Base-by-base conservation (phyloP, 2,113 vertebrate genomes). In the western clawed frog (Xenopus tropicalis) region DNA sequence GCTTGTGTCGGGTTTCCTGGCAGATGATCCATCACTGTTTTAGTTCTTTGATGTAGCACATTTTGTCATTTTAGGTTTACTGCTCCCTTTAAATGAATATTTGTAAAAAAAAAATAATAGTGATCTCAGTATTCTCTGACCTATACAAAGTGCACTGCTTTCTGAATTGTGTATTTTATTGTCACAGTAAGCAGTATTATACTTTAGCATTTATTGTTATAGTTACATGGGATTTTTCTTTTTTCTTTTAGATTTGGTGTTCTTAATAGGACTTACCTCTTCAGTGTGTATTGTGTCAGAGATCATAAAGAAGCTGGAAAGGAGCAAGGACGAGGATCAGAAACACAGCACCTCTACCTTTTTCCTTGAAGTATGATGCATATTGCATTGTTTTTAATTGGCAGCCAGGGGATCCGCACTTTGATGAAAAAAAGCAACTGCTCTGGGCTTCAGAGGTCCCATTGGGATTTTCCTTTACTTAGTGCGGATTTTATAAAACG, bases 351-450 rank as follows among this genome's bases (percentile, higher is more conserved):
- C 82, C 78, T 80, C 86, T 0, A 82, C 88, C 62, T 88, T 83
- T 77, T 99, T 96, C 85, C 93, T 97, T 43, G 93, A 97, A 79
- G 97, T 99, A 96, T 98, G 95, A 99, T 93, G 89, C 90, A 89
- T 85, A 87, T 89, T 91, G 91, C 86, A 88, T 92, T 88, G 81
- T 79, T 86, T 62, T 80, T 79, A 86, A 86, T 87, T 86, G 82
- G 80, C 83, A 79, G 83, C 83, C 82, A 85, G 82, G 82, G 79
- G 78, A 80, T 85, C 88, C 83, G 84, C 82, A 83, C 84, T 82
- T 85, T 74, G 78, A 78, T 83, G 21, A 44, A 65, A 85, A 85
- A 79, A 37, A 37, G 10, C 17, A 5, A n/a, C 52, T 82, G 79
- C 80, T 72, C 56, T 80, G 80, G 87, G 82, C 82, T 86, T 82